Conservation (phyloP, 2,888 invertebrate genomes). For the Eupithecia subfuscata region DNA sequence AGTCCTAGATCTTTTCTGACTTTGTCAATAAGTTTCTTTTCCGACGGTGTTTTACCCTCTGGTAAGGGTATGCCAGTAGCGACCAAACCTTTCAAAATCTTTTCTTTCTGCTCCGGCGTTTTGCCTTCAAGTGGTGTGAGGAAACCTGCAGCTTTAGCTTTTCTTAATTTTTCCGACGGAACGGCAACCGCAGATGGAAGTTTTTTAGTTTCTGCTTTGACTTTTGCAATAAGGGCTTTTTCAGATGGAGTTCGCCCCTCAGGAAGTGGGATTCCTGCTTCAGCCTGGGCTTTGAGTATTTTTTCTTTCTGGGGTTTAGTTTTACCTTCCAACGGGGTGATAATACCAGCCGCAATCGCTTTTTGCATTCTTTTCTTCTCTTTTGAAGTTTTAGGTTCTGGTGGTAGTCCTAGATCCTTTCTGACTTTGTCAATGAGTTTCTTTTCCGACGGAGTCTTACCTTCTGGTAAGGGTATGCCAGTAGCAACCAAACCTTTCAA, state of each 20-base stretch:
- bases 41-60: constrained; percentile 46
- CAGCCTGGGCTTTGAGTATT: constrained; percentile 45
- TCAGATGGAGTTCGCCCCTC: constrained; percentile 55
- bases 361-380: constrained; percentile 48
- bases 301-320: constrained; percentile 46
- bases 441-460: constrained; percentile 46
- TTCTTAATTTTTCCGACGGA: constrained; percentile 45
- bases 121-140: constrained; percentile 42
- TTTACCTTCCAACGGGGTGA: constrained; percentile 46
- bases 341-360: constrained; percentile 39
- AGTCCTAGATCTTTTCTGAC: constrained; percentile 45
- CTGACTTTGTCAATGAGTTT: constrained; percentile 45
- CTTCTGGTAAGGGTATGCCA: constrained; percentile 44
- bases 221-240: constrained; percentile 37
- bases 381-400: constrained; percentile 41
- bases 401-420: constrained; percentile 44
- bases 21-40: constrained; percentile 44
- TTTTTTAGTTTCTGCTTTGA: constrained; percentile 17
- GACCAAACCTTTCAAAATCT: constrained; percentile 46
- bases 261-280: constrained; percentile 48
- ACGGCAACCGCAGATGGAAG: neutral
- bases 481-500: constrained; percentile 43
- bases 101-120: constrained; percentile 48
- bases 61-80: constrained; percentile 43
- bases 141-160: constrained; percentile 33